Conservation (phyloP, 2,888 invertebrate species). For the Tinea trinotella region DNA sequence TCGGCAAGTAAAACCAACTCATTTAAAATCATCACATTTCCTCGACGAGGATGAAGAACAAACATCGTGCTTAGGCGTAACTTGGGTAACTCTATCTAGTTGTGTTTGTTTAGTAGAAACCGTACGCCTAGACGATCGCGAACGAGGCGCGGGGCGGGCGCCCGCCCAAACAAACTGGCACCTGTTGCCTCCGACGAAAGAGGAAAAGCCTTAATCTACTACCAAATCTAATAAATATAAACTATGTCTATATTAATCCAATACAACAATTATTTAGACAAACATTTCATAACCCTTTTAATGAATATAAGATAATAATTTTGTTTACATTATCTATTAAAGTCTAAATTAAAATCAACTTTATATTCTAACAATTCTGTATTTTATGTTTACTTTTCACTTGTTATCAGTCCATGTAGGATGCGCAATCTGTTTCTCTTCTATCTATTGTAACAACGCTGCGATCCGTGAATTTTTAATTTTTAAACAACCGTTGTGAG, state of each 20-base stretch:
- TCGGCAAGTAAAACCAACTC: conserved; percentile 14
- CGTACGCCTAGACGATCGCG: conserved; percentile 11
- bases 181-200: conserved; percentile 10
- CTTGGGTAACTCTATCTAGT: conserved; percentile 19
- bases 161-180: conserved; percentile 17
- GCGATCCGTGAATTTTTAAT: conserved; percentile 5
- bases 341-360: too few relatives aligned
- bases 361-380: too few relatives aligned
- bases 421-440: background rate
- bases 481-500: background rate
- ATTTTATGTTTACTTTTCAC: too few relatives aligned
- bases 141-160: background rate
- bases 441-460: background rate
- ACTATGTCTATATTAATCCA: background rate
- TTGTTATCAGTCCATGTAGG: background rate
- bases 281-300: too few relatives aligned
- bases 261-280: too few relatives aligned
- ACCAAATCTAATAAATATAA: conserved; percentile 8
- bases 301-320: too few relatives aligned
- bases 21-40: conserved; percentile 19
- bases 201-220: conserved; percentile 13
- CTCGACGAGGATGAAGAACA: conserved; percentile 4
- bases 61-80: conserved; percentile 18
- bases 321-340: too few relatives aligned
- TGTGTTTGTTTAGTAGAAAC: conserved; percentile 18